These are phyloP conservation scores for Montipora capitata DNA, from an alignment of 92 coral and sea anemone species.

Conservation along the genomic window DNA sequence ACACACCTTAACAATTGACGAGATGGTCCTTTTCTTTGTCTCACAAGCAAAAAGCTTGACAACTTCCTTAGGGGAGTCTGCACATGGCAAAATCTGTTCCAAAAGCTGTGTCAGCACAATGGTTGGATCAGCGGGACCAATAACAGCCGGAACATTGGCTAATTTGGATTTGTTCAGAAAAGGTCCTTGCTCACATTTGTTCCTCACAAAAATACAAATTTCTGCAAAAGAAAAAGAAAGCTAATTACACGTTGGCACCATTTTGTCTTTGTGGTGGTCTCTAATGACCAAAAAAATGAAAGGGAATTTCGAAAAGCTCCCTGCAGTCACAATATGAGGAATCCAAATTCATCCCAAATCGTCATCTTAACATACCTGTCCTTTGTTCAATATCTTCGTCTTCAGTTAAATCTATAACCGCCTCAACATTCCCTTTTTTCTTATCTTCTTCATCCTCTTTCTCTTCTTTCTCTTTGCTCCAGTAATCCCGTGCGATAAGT, in stretches of 20 bases:
- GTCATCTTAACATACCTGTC: neutral
- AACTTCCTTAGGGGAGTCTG: slow-evolving; percentile 67
- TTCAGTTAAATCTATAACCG: slow-evolving; percentile 76
- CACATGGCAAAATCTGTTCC: slow-evolving; percentile 78
- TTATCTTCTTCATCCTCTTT: neutral
- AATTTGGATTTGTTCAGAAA: slow-evolving; percentile 65
- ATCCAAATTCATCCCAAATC: neutral
- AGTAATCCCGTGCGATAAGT: slow-evolving; percentile 35
- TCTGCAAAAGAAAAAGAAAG: neutral
- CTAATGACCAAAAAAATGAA: too few species aligned
- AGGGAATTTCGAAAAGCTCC: too few species aligned
- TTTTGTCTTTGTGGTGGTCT: too few species aligned
- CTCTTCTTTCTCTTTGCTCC: neutral
- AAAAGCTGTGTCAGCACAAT: slow-evolving; percentile 74
- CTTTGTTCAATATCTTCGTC: slow-evolving; percentile 34
- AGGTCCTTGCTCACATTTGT: slow-evolving; percentile 82
- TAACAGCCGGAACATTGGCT: slow-evolving; percentile 38
- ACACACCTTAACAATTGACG: slow-evolving; percentile 81
- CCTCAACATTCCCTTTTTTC: slow-evolving; percentile 30
- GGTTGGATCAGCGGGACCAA: slow-evolving; percentile 81
- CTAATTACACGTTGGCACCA: too few species aligned
- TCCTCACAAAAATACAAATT: slow-evolving; percentile 69
- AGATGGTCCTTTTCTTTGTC: slow-evolving; percentile 79
- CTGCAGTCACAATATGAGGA: too few species aligned
- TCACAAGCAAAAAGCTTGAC: slow-evolving; percentile 77